phyloP scores from a whole-genome alignment of 1,140 invertebrate genomes.

The Mizuhopecten yessoensis region DNA sequence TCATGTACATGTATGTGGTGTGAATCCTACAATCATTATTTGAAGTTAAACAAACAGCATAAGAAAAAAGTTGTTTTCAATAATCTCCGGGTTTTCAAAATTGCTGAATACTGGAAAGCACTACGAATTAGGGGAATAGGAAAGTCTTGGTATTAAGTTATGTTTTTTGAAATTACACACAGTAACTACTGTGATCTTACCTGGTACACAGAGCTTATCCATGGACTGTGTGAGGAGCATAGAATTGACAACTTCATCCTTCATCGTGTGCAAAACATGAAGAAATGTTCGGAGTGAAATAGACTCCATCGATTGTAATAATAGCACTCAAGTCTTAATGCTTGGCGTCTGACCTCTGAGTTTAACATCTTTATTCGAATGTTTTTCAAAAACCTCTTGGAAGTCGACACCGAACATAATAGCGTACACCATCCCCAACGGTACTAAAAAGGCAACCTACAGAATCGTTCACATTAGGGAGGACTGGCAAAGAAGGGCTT shows the following conservation, averaged over 20 bases:
- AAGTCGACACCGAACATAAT: conserved; percentile 52
- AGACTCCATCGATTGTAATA: background rate
- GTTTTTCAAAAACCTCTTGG: conserved; percentile 53
- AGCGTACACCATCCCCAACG: conserved; percentile 49
- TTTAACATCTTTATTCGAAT: conserved; percentile 30
- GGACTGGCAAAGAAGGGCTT: background rate
- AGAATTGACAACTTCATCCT: background rate
- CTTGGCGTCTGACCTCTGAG: conserved; percentile 17
- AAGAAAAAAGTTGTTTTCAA: too few relatives aligned
- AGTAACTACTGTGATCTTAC: too few relatives aligned
- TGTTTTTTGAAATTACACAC: too few relatives aligned
- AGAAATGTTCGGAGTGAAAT: background rate
- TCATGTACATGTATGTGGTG: too few relatives aligned
- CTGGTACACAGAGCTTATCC: background rate
- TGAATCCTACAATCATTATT: too few relatives aligned
- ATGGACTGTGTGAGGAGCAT: background rate
- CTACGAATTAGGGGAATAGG: too few relatives aligned
- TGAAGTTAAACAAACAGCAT: too few relatives aligned
- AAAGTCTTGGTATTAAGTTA: too few relatives aligned
- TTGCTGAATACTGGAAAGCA: too few relatives aligned
- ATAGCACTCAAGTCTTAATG: background rate
- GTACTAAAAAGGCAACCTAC: conserved; percentile 45
- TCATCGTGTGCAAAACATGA: conserved; percentile 5
- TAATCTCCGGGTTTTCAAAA: too few relatives aligned
- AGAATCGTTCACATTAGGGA: background rate